These are phyloP conservation scores for Cliona cf. orientalis DNA, from an alignment of 37 sponge, comb jelly and placozoan genomes.

Conservation along the genomic window DNA sequence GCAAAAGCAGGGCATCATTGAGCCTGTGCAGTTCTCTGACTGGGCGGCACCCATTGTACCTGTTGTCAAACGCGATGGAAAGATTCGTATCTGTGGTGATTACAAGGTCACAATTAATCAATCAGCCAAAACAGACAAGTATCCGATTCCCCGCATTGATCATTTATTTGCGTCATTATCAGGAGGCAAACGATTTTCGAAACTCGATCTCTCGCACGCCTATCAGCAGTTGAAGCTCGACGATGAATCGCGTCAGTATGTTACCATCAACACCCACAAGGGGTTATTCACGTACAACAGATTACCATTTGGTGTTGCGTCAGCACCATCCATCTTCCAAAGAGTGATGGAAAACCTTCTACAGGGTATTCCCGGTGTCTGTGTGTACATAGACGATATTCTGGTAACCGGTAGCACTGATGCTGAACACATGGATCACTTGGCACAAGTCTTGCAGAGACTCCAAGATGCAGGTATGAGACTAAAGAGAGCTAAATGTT, in stretches of 20 bases:
- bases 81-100: slow-evolving; percentile 60
- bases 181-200: slow-evolving; percentile 44
- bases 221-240: slow-evolving; percentile 42
- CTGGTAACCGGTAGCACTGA: slow-evolving; percentile 32
- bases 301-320: too few species aligned
- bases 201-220: too few species aligned
- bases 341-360: slow-evolving; percentile 55
- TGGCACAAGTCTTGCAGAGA: slow-evolving; percentile 28
- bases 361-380: slow-evolving; percentile 22
- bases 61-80: slow-evolving; percentile 43
- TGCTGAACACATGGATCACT: slow-evolving; percentile 25
- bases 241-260: slow-evolving; percentile 14
- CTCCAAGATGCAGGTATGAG: slow-evolving; percentile 42
- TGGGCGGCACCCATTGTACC: slow-evolving; percentile 68
- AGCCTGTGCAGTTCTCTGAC: slow-evolving; percentile 41
- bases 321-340: too few species aligned
- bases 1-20: slow-evolving; percentile 34
- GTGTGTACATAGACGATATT: slow-evolving; percentile 40
- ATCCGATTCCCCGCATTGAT: slow-evolving; percentile 50
- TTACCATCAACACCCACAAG: too few species aligned
- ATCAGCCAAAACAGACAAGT: slow-evolving; percentile 10
- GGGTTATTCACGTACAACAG: too few species aligned
- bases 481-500: slow-evolving; percentile 52
- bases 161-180: slow-evolving; percentile 35
- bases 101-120: slow-evolving; percentile 53